A percentile compares a stretch with the other conserved stretches of the same genome.
Conservation (phyloP, 2,797 vertebrate species). For the Lithobates pipiens region DNA sequence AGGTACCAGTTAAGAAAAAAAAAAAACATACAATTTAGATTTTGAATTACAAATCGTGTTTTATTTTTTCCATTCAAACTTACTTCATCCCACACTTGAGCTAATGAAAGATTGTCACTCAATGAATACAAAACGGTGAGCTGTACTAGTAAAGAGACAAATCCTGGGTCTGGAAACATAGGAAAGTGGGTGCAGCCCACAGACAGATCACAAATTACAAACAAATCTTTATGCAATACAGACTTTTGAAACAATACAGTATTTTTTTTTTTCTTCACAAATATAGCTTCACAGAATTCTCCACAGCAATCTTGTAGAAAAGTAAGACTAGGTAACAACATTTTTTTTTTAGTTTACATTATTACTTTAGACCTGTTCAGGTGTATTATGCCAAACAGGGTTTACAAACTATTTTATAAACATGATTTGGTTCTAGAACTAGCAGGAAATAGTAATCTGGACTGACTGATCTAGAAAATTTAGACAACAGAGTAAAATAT, state of each 20-base stretch:
- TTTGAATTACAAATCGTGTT: conserved; percentile 85
- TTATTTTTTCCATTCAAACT: conserved; percentile 85
- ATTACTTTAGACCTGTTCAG: conserved; percentile 60
- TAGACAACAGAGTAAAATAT: background rate
- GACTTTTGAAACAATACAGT: conserved; percentile 74
- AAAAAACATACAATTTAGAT: background rate
- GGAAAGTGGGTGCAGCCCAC: conserved; percentile 68
- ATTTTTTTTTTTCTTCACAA: conserved; percentile 71
- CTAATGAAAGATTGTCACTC: conserved; percentile 69
- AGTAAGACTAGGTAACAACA: conserved; percentile 78
- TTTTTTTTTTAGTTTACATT: conserved; percentile 75
- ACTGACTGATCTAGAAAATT: background rate
- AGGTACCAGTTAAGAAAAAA: background rate
- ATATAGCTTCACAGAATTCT: conserved; percentile 76
- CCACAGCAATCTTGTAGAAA: conserved; percentile 79
- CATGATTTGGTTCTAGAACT: conserved; percentile 62
- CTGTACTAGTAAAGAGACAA: conserved; percentile 64
- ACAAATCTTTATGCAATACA: conserved; percentile 78
- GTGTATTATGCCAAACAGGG: conserved; percentile 65
- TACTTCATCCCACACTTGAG: conserved; percentile 80
- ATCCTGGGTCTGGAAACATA: conserved; percentile 65
- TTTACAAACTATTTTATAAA: conserved; percentile 63
- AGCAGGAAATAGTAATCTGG: conserved; percentile 5
- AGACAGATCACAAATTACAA: conserved; percentile 75
- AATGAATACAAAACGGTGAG: conserved; percentile 64